Evolutionary conservation across 2,888 invertebrate genomes (phyloP), one percentile per base, ranked within the genome.

Genomic region (Eupithecia dodoneata): DNA sequence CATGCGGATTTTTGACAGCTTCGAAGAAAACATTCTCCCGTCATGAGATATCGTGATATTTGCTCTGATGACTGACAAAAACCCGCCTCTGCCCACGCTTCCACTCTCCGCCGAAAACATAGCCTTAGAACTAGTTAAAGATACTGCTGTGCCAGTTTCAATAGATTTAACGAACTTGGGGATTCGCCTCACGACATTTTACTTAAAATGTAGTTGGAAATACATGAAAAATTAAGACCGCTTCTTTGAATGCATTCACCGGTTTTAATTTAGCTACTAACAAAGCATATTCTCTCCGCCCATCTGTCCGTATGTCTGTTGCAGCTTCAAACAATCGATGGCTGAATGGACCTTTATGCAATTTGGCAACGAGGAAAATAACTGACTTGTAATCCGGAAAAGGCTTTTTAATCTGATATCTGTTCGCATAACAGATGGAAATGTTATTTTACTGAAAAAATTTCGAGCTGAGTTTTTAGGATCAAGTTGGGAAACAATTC

Each of bases 111-210:
- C 63, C 30, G 7, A 63, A 63, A 63, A 63, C 30, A 63, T 30
- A 12, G 30, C 30, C 63, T 30, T 63, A 63, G 10, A 63, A 63
- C 63, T 63, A 63, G 63, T 63, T 71, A 80, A 76, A 78, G 75
- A 77, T 75, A 75, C 69, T 76, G 83, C 85, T 86, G 63, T 63
- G 30, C 63, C 85, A 83, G 86, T 87, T 85, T 86, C 87, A 87
- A 89, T 86, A 80, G 82, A 73, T 82, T 84, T 89, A 91, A 90
- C 86, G 88, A 90, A 88, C 88, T 90, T 83, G 71, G 70, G 71
- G 77, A 90, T 89, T 89, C 90, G 44, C 66, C 69, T 84, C 90
- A 89, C 90, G 71, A 71, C 73, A 52, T 73, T 76, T 76, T 73
- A 47, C 75, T 74, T 72, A 59, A 59, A 59, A 59, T 30, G 10